Conservation (phyloP, 2,888 invertebrate genomes). For the Pteria penguin region DNA sequence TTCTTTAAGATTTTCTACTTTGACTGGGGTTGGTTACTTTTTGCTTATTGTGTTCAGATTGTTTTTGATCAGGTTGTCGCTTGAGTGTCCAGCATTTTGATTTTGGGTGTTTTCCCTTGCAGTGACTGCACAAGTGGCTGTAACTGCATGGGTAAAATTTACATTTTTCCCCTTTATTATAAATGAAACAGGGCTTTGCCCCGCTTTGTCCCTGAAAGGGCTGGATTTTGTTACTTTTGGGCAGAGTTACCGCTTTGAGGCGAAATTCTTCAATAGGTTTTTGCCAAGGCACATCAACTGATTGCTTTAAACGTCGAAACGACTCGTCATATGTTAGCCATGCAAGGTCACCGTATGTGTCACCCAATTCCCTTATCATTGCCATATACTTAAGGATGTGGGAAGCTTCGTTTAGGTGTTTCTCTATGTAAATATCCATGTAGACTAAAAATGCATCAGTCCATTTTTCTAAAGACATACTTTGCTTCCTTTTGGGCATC, state of each 20-base stretch:
- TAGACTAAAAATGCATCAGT: neutral
- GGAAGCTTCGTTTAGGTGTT: neutral
- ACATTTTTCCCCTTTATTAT: neutral
- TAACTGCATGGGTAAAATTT: neutral
- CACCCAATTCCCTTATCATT: neutral
- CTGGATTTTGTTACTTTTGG: too few relatives aligned
- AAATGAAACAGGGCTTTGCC: too few relatives aligned
- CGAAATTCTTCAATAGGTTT: neutral
- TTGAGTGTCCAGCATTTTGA: neutral
- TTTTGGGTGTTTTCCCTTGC: neutral
- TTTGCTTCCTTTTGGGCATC: neutral
- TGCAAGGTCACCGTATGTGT: neutral
- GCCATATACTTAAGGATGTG: neutral
- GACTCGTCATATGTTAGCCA: neutral
- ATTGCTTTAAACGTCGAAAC: neutral
- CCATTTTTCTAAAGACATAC: neutral
- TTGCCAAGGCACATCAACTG: neutral
- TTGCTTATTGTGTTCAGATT: neutral
- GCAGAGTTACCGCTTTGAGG: too few relatives aligned
- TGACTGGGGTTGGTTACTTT: conserved; percentile 8
- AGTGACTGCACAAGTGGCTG: neutral
- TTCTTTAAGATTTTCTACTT: neutral
- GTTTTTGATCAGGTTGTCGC: too few relatives aligned
- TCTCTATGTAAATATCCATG: neutral
- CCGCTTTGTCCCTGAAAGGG: neutral